Percentiles rank a stretch among this genome's conserved stretches.
phyloP scores from a whole-genome alignment of 2,888 invertebrate genomes.

The Pristionchus entomophagus region DNA sequence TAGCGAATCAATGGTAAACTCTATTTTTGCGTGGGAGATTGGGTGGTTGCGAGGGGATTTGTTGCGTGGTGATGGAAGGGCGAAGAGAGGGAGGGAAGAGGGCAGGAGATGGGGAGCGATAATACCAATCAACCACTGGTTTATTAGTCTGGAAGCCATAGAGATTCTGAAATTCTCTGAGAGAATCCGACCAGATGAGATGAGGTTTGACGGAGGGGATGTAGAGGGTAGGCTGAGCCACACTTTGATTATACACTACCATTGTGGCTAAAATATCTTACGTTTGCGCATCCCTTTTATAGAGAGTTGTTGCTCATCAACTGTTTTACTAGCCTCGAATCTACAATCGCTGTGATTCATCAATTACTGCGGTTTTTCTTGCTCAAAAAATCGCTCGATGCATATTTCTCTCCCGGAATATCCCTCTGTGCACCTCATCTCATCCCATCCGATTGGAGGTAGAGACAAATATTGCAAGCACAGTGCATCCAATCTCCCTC shows the following conservation, averaged over 20 bases:
- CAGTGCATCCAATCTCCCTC: constrained; percentile 11
- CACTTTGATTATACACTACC: no score
- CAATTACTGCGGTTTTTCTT: no score
- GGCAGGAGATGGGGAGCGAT: not conserved
- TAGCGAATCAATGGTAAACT: not conserved
- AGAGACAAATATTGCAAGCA: not conserved
- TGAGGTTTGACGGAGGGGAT: not conserved
- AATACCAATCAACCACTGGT: not conserved
- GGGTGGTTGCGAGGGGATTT: no score
- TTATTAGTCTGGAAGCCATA: no score
- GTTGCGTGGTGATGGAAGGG: not conserved
- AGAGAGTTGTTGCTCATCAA: not conserved
- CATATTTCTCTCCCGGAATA: not conserved
- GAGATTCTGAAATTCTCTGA: no score
- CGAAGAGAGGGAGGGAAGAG: not conserved
- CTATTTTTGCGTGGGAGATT: not conserved
- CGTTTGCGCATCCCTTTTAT: no score
- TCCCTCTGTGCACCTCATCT: not conserved
- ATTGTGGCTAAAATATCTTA: no score
- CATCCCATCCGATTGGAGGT: not conserved
- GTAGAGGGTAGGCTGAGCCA: no score
- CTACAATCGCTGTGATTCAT: no score
- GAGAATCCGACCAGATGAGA: no score
- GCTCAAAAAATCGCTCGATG: no score
- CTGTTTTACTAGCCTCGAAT: no score